Evolutionary conservation across 2,797 vertebrate species (phyloP).

Genomic region (Siniperca scherzeri): DNA sequence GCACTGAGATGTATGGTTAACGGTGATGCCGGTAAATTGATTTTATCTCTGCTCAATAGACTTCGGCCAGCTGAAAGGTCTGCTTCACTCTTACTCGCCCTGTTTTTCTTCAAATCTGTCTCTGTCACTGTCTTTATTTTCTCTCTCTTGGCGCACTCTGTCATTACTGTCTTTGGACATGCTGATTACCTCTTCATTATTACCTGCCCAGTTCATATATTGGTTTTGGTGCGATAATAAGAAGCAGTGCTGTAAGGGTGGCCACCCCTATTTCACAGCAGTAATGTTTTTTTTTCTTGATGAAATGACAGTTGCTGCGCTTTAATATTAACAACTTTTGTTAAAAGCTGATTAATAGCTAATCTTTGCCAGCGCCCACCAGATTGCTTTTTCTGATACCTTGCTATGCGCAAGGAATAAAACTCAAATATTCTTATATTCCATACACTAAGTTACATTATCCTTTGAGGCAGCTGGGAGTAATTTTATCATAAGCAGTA

Average conservation of each 20-base stretch:
- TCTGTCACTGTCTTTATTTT: slow-evolving; percentile 3
- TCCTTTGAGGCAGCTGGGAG: not conserved
- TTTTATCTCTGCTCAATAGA: slow-evolving; percentile 51
- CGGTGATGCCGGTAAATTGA: slow-evolving; percentile 55
- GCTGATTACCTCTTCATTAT: slow-evolving; percentile 49
- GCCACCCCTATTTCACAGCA: slow-evolving; percentile 36
- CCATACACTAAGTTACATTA: not conserved
- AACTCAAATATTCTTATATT: slow-evolving; percentile 28
- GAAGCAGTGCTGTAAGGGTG: not conserved
- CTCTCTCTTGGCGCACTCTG: not conserved
- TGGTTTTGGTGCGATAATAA: slow-evolving; percentile 44
- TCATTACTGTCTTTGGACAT: slow-evolving; percentile 35
- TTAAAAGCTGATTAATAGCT: slow-evolving; percentile 33
- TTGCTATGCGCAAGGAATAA: not conserved
- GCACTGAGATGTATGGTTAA: slow-evolving; percentile 52
- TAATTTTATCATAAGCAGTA: slow-evolving; percentile 11
- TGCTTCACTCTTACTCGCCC: slow-evolving; percentile 13
- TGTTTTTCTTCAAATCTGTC: slow-evolving; percentile 23
- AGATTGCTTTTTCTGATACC: slow-evolving; percentile 22
- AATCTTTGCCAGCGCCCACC: not conserved
- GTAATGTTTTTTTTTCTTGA: slow-evolving; percentile 12
- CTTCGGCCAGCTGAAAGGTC: slow-evolving; percentile 39
- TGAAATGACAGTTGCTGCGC: slow-evolving; percentile 4
- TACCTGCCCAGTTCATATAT: slow-evolving; percentile 21
- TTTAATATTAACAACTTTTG: slow-evolving; percentile 26